phyloP scores from a whole-genome alignment of 1,140 invertebrate genomes.

The Microplitis demolitor region DNA sequence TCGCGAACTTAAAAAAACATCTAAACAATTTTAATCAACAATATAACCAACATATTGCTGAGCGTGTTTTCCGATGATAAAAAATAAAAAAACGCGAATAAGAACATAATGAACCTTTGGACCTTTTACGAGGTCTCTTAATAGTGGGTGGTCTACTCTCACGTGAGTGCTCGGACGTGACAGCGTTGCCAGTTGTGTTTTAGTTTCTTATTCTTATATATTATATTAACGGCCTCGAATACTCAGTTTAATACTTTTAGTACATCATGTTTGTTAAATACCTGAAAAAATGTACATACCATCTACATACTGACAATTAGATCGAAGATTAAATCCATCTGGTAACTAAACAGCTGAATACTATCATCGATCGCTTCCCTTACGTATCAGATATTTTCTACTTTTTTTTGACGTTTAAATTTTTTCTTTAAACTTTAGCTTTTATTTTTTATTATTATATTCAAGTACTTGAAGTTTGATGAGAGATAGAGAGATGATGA shows the following conservation, averaged over 20 bases:
- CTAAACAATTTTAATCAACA: no score
- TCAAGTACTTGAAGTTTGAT: slow-evolving; percentile 17
- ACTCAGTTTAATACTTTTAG: no score
- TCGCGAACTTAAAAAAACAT: no score
- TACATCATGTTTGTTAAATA: not conserved
- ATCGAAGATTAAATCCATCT: slow-evolving; percentile 22
- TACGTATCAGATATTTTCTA: not conserved
- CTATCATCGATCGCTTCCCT: slow-evolving; percentile 13
- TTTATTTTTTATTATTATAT: not conserved
- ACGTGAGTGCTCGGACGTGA: not conserved
- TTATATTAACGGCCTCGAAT: no score
- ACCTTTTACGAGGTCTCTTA: not conserved
- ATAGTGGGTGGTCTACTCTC: slow-evolving; percentile 21
- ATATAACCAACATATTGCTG: no score
- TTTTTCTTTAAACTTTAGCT: not conserved
- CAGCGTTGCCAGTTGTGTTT: slow-evolving; percentile 14
- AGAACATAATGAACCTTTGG: slow-evolving; percentile 20
- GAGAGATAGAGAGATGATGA: slow-evolving; percentile 21
- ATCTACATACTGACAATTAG: slow-evolving; percentile 10
- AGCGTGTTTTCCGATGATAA: no score
- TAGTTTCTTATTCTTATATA: not conserved
- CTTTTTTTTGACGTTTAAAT: not conserved
- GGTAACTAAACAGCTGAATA: slow-evolving; percentile 11
- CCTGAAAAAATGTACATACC: not conserved
- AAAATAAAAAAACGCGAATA: not conserved